Conservation (phyloP, 2,797 vertebrate species). For the Taenioides sp. region DNA sequence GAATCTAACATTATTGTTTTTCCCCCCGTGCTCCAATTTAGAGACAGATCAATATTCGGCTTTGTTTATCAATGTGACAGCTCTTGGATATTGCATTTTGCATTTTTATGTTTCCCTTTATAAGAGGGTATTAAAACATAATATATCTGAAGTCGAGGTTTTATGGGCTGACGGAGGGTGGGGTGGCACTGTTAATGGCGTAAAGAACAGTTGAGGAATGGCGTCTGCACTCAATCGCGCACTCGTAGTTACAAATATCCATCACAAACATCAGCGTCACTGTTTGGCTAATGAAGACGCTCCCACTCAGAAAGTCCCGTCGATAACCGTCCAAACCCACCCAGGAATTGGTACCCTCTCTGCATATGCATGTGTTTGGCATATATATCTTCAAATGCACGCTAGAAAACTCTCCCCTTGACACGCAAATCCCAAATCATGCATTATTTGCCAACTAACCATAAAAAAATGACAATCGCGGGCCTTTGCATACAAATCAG, state of each 20-base stretch:
- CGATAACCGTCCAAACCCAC: constrained; percentile 62
- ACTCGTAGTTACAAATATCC: constrained; percentile 76
- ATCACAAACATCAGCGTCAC: constrained; percentile 73
- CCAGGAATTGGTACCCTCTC: constrained; percentile 32
- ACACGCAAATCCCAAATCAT: constrained; percentile 61
- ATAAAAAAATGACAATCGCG: constrained; percentile 68
- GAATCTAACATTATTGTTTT: constrained; percentile 83
- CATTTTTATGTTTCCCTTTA: constrained; percentile 84
- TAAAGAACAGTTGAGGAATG: constrained; percentile 79
- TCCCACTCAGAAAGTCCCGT: constrained; percentile 63
- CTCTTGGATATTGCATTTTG: constrained; percentile 83
- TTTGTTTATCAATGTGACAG: constrained; percentile 85
- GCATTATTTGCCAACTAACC: constrained; percentile 67
- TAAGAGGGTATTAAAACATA: constrained; percentile 84
- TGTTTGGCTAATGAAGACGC: constrained; percentile 79
- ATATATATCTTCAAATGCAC: background rate
- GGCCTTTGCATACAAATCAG: constrained; percentile 68
- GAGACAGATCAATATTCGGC: constrained; percentile 83
- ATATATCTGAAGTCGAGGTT: constrained; percentile 78
- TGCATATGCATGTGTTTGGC: constrained; percentile 8
- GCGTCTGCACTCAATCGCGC: constrained; percentile 67
- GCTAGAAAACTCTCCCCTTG: constrained; percentile 36
- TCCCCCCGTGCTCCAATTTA: constrained; percentile 77
- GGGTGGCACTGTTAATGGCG: constrained; percentile 77
- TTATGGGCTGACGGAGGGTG: constrained; percentile 79